Evolutionary conservation across 2,113 vertebrate genomes (phyloP), one percentile per base, ranked within the genome.

Genomic region (Propithecus coquereli): DNA sequence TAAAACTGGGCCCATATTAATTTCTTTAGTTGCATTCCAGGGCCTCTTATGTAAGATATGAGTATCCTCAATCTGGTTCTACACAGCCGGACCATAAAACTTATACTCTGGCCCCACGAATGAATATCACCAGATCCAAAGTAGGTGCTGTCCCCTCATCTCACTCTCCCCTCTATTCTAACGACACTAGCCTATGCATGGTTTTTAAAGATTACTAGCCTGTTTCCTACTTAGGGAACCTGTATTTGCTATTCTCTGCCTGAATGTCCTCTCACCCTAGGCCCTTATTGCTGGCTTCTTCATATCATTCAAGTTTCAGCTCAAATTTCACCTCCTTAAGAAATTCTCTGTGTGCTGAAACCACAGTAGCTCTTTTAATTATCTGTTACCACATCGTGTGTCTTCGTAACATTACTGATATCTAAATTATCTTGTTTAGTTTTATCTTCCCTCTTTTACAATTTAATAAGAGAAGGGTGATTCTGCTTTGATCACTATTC

Each of bases 311-410:
- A 76, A 79, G 32, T 71, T 83, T 71, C 32, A 94, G 63, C 20
- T n/a, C 61, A 83, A 76, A 87, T 88, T 93, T 86, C 27, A 88
- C 22, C 18, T 87, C 40, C 82, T 87, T 20, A 88, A 45, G 65
- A 87, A 87, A 63, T 86, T 13, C 25, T 7, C 63, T n/a, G 32
- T 37, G n/a, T 11, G 68, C 13, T 80, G 32, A 79, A 73, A 90
- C 18, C 27, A 50, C 93, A 83, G 45, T 9, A 92, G 14, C 27
- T 73, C n/a, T 83, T 85, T 22, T 61, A 84, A 79, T 83, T 65
- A 73, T 79, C n/a, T 80, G 37, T 54, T 83, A 59, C 10, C 3
- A 50, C 3, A 68, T 17, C 30, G 57, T 10, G 6, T 81, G 5
- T 30, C 25, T 90, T 54, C 22, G 4, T 3, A 70, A 76, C 9